Conservation (phyloP, 2,888 invertebrate genomes). For the Hemistola chrysoprasaria region DNA sequence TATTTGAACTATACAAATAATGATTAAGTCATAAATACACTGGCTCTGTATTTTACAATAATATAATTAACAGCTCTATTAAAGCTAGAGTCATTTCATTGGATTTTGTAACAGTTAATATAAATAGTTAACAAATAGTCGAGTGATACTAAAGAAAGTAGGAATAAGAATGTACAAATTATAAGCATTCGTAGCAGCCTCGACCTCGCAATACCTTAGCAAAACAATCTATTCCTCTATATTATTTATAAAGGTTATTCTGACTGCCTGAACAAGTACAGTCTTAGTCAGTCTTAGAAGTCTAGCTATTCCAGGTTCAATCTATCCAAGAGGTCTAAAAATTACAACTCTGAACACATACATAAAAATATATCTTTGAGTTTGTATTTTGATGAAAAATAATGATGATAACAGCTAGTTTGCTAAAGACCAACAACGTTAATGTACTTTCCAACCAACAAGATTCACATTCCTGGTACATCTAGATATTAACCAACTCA, state of each 20-base stretch:
- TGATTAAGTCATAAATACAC: constrained; percentile 80
- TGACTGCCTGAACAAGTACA: no score
- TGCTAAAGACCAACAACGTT: constrained; percentile 18
- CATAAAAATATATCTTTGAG: no score
- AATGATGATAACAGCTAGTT: no score
- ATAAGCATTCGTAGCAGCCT: constrained; percentile 53
- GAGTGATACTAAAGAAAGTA: constrained; percentile 70
- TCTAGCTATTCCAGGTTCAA: no score
- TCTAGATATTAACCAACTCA: constrained; percentile 42
- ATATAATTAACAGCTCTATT: constrained; percentile 76
- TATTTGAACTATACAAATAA: constrained; percentile 81
- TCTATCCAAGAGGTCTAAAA: no score
- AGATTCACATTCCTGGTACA: constrained; percentile 32
- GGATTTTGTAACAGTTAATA: constrained; percentile 74
- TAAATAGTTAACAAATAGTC: constrained; percentile 80
- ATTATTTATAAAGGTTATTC: no score
- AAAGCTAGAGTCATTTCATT: constrained; percentile 73
- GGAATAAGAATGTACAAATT: constrained; percentile 68
- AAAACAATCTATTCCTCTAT: constrained; percentile 16
- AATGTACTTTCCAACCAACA: constrained; percentile 21
- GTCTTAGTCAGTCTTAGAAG: no score
- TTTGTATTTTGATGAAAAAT: no score
- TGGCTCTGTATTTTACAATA: constrained; percentile 79
- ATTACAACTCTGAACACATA: no score
- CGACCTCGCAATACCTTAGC: constrained; percentile 38